Percentiles rank a stretch among this genome's conserved stretches.
phyloP scores from a whole-genome alignment of 1,140 invertebrate species.

The Thalassaphorura encarpata region DNA sequence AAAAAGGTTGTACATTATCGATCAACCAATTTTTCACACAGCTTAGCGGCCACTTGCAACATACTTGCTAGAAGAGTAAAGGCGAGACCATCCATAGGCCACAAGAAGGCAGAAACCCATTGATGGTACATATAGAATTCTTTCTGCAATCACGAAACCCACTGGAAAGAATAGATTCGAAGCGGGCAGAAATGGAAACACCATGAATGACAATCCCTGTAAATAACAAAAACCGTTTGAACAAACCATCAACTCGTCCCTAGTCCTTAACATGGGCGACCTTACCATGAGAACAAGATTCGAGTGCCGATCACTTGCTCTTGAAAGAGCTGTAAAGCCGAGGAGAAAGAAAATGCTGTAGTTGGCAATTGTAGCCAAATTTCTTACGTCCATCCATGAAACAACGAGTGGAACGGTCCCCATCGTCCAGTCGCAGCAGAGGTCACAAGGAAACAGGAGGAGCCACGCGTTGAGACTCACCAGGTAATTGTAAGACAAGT shows the following conservation, averaged over 20 bases:
- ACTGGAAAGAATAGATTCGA: constrained; percentile 96
- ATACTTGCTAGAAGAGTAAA: constrained; percentile 29
- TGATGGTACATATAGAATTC: constrained; percentile 91
- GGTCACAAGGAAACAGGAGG: constrained; percentile 71
- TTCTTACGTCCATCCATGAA: constrained; percentile 66
- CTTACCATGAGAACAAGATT: constrained; percentile 69
- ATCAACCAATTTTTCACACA: background rate
- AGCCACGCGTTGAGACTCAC: constrained; percentile 83
- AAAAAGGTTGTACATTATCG: background rate
- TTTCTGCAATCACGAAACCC: constrained; percentile 92
- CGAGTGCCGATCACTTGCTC: constrained; percentile 54
- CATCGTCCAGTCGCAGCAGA: constrained; percentile 99
- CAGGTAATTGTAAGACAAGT: constrained; percentile 88
- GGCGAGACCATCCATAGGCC: constrained; percentile 58
- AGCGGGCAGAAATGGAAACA: constrained; percentile 87
- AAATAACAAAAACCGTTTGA: constrained; percentile 7
- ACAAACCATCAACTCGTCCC: background rate
- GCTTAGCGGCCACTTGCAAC: background rate
- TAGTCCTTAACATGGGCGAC: background rate
- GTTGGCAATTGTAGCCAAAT: constrained; percentile 67
- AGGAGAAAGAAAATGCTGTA: constrained; percentile 54
- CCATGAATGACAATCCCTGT: constrained; percentile 69
- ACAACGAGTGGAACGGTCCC: constrained; percentile 81
- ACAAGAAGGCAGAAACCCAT: constrained; percentile 94
- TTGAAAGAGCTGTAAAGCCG: constrained; percentile 52